Evolutionary conservation across 2,888 invertebrate species (phyloP).

Genomic region (Orthonychiurus folsomi): DNA sequence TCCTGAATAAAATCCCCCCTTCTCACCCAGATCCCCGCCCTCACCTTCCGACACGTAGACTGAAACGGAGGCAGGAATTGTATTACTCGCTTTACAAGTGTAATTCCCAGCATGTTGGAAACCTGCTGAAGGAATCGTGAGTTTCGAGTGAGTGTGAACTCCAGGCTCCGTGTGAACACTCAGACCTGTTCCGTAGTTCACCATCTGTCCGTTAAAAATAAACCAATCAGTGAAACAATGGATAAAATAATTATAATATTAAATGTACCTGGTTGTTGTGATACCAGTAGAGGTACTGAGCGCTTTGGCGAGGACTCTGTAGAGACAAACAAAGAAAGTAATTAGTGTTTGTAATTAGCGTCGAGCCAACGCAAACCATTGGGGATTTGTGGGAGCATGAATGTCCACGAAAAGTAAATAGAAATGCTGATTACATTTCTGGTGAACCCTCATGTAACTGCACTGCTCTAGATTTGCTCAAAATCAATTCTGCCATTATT

Average conservation of each 20-base stretch:
- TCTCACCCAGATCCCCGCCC: slow-evolving; percentile 32
- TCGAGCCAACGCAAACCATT: no score
- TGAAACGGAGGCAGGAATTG: slow-evolving; percentile 77
- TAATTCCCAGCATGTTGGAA: slow-evolving; percentile 54
- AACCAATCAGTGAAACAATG: no score
- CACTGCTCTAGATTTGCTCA: no score
- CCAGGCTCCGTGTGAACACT: slow-evolving; percentile 71
- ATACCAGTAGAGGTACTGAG: slow-evolving; percentile 92
- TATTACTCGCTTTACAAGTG: slow-evolving; percentile 80
- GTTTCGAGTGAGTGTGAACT: slow-evolving; percentile 57
- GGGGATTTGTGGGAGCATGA: no score
- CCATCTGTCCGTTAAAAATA: no score
- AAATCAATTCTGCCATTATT: no score
- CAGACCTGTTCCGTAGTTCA: slow-evolving; percentile 68
- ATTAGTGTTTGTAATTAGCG: background rate
- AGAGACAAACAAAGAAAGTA: slow-evolving; percentile 43
- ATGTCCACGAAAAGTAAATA: no score
- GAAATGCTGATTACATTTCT: no score
- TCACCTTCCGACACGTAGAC: slow-evolving; percentile 86
- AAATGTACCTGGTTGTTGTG: no score
- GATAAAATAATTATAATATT: no score
- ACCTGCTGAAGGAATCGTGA: slow-evolving; percentile 44
- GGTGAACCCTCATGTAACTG: no score
- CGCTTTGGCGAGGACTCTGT: slow-evolving; percentile 65
- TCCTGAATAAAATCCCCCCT: background rate